Percentiles rank a stretch among this genome's conserved stretches.
These are phyloP conservation scores for Hydrotaea cyrtoneurina DNA, from an alignment of 2,888 invertebrate species.

Conservation along the genomic window DNA sequence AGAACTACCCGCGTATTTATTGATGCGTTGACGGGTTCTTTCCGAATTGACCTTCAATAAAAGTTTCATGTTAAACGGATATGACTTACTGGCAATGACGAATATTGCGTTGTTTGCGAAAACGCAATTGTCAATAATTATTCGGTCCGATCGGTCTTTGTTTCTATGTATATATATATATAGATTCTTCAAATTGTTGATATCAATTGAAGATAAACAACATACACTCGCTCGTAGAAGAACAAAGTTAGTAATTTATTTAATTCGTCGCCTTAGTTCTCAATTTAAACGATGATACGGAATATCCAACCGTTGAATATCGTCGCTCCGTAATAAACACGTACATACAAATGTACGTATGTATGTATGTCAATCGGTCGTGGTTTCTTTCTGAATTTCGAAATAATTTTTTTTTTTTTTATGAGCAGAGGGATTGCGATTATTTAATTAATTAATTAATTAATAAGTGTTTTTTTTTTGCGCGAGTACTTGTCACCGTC, in stretches of 20 bases:
- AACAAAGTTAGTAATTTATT: no score
- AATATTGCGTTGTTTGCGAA: background rate
- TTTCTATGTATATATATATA: conserved; percentile 2
- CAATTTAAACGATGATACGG: no score
- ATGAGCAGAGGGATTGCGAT: no score
- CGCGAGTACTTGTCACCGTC: background rate
- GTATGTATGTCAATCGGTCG: no score
- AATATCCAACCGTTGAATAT: background rate
- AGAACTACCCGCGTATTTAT: conserved; percentile 29
- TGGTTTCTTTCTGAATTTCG: no score
- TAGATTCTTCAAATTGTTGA: conserved; percentile 4
- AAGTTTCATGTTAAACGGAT: conserved; percentile 76
- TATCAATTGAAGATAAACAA: background rate
- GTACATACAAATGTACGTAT: no score
- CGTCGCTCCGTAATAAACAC: no score
- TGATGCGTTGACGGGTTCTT: conserved; percentile 75
- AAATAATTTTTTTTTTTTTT: no score
- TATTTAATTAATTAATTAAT: no score
- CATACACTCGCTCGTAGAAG: no score
- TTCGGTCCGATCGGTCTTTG: background rate
- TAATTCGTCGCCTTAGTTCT: no score
- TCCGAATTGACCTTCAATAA: conserved; percentile 79
- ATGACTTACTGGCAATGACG: background rate
- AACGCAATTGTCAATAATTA: background rate
- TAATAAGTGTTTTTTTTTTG: no score